Evolutionary conservation across 2,888 invertebrate species (phyloP), one percentile per base, ranked within the genome.

Genomic region (Leptothorax acervorum): DNA sequence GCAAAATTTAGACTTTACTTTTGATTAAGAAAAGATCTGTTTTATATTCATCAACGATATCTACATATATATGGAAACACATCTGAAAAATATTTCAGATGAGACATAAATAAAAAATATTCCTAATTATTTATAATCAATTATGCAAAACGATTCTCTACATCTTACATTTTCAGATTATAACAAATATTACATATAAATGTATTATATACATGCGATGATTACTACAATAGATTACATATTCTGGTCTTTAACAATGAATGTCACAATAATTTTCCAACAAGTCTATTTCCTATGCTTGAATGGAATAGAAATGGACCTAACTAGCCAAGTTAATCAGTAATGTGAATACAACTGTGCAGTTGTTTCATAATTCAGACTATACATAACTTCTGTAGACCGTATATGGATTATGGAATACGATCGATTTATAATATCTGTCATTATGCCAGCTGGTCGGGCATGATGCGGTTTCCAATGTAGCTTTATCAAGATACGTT

Each of bases 391-490:
- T 60, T 71, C 60, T 73, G 62, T 28, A 71, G 35, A 48, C 79
- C 45, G 28, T 79, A 48, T 31, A 48, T 23, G 35, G 23, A 12
- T 35, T 31, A 48, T 23, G 35, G 23, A 12, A 48, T 71, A 42
- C 42, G 39, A 60, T 79, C 79, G 79, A 81, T 48, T 48, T 71
- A 31, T 71, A 70, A 70, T 70, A 48, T 79, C 79, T 60, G 73
- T 71, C 79, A 71, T 81, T 81, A 81, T 35, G 12, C 18, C 45
- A 55, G 35, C 35, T 45, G 45, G 45, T 60, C 60, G 35, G n/a
- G 55, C 39, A 48, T 23, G 79, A 63, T 68, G 51, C 11, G n/a
- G 39, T 39, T 57, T 31, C 57, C 31, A 35, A 68, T 53, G 42
- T 15, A 9, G 9, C 15, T 66, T 18, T 55, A 35, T 23, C 23